Percentiles rank a stretch among this genome's conserved stretches.
phyloP scores from a whole-genome alignment of 2,113 vertebrate species.

The Rhineura floridana region DNA sequence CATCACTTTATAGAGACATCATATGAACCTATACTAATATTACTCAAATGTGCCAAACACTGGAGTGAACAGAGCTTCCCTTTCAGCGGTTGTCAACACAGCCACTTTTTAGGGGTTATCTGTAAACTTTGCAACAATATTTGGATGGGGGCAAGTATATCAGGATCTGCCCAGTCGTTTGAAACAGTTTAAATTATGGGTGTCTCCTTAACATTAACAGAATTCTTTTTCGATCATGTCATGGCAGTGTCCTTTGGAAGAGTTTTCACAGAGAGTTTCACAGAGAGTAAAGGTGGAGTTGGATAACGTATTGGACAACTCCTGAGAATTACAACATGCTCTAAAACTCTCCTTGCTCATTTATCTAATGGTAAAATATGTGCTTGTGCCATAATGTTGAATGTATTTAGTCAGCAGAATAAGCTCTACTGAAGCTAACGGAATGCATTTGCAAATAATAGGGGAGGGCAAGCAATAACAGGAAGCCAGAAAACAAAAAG shows the following conservation, averaged over 20 bases:
- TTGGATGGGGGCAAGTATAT: neutral
- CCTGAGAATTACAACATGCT: neutral
- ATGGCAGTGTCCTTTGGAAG: neutral
- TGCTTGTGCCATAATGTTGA: neutral
- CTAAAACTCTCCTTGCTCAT: neutral
- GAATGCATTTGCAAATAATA: neutral
- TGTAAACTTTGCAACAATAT: neutral
- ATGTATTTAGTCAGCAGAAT: neutral
- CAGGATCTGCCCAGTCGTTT: neutral
- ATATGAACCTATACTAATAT: neutral
- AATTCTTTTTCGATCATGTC: conserved; percentile 3
- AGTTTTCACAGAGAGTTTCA: too few relatives aligned
- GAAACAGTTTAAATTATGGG: conserved; percentile 19
- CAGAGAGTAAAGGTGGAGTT: neutral
- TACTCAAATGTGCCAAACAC: neutral
- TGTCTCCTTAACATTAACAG: neutral
- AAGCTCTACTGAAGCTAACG: neutral
- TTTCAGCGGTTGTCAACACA: neutral
- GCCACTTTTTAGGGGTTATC: neutral
- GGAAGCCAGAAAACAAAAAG: neutral
- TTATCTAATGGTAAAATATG: conserved; percentile 10
- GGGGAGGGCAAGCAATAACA: neutral
- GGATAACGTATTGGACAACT: neutral
- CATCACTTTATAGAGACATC: conserved; percentile 49
- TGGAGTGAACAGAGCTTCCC: neutral